Evolutionary conservation across 2,797 vertebrate species (phyloP).

Genomic region (Acropternis orthonyx): DNA sequence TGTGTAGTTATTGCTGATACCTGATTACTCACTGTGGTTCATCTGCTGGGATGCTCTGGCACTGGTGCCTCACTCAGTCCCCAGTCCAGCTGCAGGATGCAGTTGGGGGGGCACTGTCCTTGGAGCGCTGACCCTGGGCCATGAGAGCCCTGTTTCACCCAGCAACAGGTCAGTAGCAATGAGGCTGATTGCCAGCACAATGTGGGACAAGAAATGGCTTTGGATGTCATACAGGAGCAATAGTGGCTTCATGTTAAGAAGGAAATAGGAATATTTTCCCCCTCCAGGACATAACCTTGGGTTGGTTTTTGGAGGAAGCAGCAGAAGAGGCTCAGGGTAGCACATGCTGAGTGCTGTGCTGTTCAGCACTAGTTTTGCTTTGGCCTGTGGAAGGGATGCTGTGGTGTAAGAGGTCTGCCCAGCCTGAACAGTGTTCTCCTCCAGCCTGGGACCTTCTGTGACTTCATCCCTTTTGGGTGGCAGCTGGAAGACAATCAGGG

Average conservation of each 20-base stretch:
- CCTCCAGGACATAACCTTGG: not conserved
- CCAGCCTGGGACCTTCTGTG: not conserved
- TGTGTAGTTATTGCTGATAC: not conserved
- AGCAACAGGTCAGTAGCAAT: not conserved
- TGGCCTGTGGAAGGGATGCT: not conserved
- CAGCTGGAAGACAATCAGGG: not conserved
- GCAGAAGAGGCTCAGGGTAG: not conserved
- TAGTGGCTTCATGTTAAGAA: not conserved
- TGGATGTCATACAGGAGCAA: fast-evolving
- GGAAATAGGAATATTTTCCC: not conserved
- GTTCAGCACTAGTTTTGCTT: not conserved
- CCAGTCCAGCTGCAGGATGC: not conserved
- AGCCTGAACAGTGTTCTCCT: fast-evolving
- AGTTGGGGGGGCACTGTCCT: fast-evolving
- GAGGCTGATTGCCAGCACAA: not conserved
- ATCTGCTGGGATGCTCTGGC: not conserved
- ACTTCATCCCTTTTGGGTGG: not conserved
- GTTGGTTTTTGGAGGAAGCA: not conserved
- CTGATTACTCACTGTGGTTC: not conserved
- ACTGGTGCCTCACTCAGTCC: fast-evolving
- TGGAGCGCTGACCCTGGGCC: fast-evolving
- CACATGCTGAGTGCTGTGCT: fast-evolving
- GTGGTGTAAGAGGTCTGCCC: not conserved
- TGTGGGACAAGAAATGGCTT: not conserved
- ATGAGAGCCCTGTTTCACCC: fast-evolving